Base-by-base conservation (phyloP, 92 coral and sea anemone species). In the Paramuricea clavata region DNA sequence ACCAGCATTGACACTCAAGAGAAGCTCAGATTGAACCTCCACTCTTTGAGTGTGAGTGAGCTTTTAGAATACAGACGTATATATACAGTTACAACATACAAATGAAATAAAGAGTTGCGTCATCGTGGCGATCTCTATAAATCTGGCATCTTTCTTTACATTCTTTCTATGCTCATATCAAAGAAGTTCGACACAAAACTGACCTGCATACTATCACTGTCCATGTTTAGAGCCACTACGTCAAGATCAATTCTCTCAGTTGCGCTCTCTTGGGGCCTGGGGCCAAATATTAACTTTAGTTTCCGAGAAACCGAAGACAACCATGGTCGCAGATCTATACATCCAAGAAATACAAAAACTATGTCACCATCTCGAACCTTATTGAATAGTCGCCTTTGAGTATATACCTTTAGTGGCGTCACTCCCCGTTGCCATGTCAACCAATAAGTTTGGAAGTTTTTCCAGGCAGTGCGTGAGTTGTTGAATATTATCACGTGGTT, bases 381-480 rank as follows among this genome's bases (percentile, higher is more conserved):
- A 12, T 4, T 39, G 34, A 39, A n/a, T n/a, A n/a, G n/a, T n/a
- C n/a, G n/a, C n/a, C n/a, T n/a, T n/a, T n/a, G n/a, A n/a, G n/a
- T n/a, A 39, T 16, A 73, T 12, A 76, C 82, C 67, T 28, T 76
- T 31, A 28, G 67, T 76, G 39, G 41, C 47, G 43, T 76, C 68
- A 21, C 13, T 44, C 28, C 68, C 39, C 9, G 65, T 32, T 76
- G 62, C 62, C 15, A n/a, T 52, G 64, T 54, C 25, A 27, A 76
- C 44, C 60, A 76, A 43, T 13, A 76, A 23, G 22, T 32, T 12
- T 13, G 82, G 82, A 28, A 76, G 82, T 27, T 76, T 49, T 31
- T 76, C 82, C 82, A 76, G 52, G 19, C 82, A 49, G 41, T 76
- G 68, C 21, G 62, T 23, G 31, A 76, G 68, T 27, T 49, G 10